Evolutionary conservation across 2,113 vertebrate species (phyloP).

Genomic region (Nothobranchius furzeri): DNA sequence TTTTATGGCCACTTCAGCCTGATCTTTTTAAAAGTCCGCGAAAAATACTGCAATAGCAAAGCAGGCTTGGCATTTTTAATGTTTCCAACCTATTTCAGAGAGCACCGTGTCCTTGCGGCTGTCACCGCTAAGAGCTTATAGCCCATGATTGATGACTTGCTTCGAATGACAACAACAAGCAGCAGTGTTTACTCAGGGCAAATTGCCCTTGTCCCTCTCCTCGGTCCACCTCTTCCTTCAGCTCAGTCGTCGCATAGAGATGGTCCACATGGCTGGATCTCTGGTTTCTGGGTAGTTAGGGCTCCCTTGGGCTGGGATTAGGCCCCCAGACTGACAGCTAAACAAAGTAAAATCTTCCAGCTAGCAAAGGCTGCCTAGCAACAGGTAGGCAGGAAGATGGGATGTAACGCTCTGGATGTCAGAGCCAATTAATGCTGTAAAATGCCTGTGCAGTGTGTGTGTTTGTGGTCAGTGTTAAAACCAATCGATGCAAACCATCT

Average conservation of each 20-base stretch:
- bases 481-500: constrained; percentile 19
- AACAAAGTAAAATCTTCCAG: constrained; percentile 64
- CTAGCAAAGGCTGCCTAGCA: constrained; percentile 75
- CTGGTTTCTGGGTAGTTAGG: constrained; percentile 58
- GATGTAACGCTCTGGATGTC: constrained; percentile 30
- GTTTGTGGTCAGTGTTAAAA: constrained; percentile 25
- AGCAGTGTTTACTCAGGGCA: constrained; percentile 70
- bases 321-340: constrained; percentile 65
- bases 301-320: constrained; percentile 66
- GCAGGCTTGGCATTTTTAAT: constrained; percentile 31
- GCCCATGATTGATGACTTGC: constrained; percentile 67
- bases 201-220: constrained; percentile 72
- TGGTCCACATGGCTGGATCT: constrained; percentile 60
- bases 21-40: not conserved
- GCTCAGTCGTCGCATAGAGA: constrained; percentile 44
- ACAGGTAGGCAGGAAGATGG: constrained; percentile 66
- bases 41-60: not conserved
- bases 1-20: not conserved
- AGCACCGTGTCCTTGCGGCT: constrained; percentile 56
- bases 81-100: constrained; percentile 28
- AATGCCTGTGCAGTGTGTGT: constrained; percentile 43
- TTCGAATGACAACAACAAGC: constrained; percentile 67
- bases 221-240: constrained; percentile 25
- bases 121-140: constrained; percentile 54
- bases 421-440: constrained; percentile 35